These are phyloP conservation scores for Ammodytes dubius DNA, from an alignment of 2,113 vertebrate species.

Conservation along the genomic window DNA sequence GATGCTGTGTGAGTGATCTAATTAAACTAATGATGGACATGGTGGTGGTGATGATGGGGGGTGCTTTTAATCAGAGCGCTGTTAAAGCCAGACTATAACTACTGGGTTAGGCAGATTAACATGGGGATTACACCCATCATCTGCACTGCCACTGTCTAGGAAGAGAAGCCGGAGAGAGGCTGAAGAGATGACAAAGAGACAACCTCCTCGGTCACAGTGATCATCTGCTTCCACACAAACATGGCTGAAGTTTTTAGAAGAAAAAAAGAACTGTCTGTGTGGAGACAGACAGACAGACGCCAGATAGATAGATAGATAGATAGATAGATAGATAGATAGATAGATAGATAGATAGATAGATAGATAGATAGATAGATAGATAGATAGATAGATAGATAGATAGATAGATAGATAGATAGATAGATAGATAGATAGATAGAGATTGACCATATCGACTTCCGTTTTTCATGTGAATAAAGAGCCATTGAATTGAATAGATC, in stretches of 20 bases:
- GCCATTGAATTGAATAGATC: too few species aligned
- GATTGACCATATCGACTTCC: too few species aligned
- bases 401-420: not conserved
- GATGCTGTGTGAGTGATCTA: slow-evolving; percentile 46
- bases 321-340: not conserved
- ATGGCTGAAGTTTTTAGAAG: not conserved
- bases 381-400: not conserved
- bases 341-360: not conserved
- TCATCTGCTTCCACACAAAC: not conserved
- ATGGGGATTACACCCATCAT: slow-evolving; percentile 72
- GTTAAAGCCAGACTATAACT: slow-evolving; percentile 59
- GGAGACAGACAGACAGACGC: not conserved
- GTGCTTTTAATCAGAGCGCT: slow-evolving; percentile 51
- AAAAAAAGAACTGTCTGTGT: not conserved
- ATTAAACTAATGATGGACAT: slow-evolving; percentile 67
- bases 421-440: not conserved
- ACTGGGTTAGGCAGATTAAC: slow-evolving; percentile 70
- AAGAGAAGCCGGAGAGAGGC: slow-evolving; percentile 36
- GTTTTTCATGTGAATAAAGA: too few species aligned
- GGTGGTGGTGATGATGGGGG: slow-evolving; percentile 15
- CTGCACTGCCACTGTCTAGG: slow-evolving; percentile 56
- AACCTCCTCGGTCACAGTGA: not conserved
- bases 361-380: not conserved
- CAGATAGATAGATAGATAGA: not conserved
- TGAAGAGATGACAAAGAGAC: slow-evolving; percentile 14